phyloP scores from a whole-genome alignment of 2,113 vertebrate species.

The Xyrauchen texanus region DNA sequence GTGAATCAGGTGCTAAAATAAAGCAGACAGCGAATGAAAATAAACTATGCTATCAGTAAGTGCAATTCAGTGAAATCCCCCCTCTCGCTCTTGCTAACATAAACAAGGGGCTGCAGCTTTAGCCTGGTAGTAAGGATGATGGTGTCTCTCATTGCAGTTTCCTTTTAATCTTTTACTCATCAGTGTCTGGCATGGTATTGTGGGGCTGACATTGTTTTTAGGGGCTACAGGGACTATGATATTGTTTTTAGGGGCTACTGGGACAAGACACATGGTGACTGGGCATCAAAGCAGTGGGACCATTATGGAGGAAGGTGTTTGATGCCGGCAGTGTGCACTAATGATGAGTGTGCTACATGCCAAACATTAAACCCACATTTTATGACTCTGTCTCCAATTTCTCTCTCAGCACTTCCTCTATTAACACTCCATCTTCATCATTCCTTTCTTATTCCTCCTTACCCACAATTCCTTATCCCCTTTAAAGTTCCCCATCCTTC shows the following conservation, averaged over 20 bases:
- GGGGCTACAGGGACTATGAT: neutral
- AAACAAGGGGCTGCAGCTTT: neutral
- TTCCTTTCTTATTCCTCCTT: constrained; percentile 8
- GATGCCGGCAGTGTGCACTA: constrained; percentile 26
- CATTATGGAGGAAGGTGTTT: constrained; percentile 22
- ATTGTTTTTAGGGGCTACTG: neutral
- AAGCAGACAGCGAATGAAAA: no score
- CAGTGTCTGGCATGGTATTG: neutral
- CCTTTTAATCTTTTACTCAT: constrained; percentile 6
- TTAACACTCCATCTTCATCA: constrained; percentile 20
- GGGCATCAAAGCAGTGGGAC: neutral
- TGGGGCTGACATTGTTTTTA: neutral
- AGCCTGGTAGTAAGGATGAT: neutral
- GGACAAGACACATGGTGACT: neutral
- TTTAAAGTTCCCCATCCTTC: neutral
- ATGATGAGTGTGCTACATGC: constrained; percentile 32
- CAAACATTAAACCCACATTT: constrained; percentile 19
- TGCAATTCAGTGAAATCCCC: neutral
- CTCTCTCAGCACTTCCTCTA: constrained; percentile 9
- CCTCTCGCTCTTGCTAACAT: neutral
- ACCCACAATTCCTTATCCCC: neutral
- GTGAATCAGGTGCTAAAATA: no score
- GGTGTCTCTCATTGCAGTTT: neutral
- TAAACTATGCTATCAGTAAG: no score
- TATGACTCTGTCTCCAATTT: neutral